Evolutionary conservation across 2,888 invertebrate species (phyloP), one percentile per base, ranked within the genome.

Genomic region (Polyommatus iphigenia): DNA sequence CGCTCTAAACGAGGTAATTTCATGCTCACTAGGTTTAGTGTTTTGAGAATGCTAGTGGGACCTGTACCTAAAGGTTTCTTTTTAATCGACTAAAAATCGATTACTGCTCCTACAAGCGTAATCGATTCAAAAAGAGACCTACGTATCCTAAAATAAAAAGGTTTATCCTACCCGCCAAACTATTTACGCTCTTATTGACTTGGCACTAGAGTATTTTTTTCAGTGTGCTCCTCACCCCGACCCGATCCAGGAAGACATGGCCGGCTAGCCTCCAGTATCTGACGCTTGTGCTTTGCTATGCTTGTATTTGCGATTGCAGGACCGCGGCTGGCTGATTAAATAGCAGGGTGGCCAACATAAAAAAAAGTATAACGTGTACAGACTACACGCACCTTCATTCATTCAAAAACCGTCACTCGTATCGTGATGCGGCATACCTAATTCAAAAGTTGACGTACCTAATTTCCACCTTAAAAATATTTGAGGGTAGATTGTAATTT

Each of bases 181-280:
- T 87, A 87, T 89, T 89, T 87, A 87, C 85, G 92, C 90, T 92
- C 91, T 89, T 91, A 91, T 91, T 89, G 91, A 92, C 89, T 88
- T 92, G 92, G 94, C 94, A 91, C 91, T 94, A 94, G 94, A 94
- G 91, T 92, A 90, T 93, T 91, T 93, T 92, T 94, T 94, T 93
- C 94, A 94, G 94, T 94, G 94, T 92, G 88, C 87, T 90, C 93
- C 93, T 91, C 92, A 94, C 94, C 94, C 94, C 94, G 95, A 95
- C 95, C 95, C 92, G 94, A 95, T 93, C 90, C 90, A 87, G 87
- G 91, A 90, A 90, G 90, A 90, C 88, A 88, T 89, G 88, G 90
- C 91, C 92, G 93, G 93, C 93, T 93, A 94, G 91, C 93, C 93
- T 93, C 93, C 94, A 94, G 91, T 92, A 91, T 92, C 89, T 92